Conservation (phyloP, 2,888 invertebrate genomes). For the Metellina segmentata region DNA sequence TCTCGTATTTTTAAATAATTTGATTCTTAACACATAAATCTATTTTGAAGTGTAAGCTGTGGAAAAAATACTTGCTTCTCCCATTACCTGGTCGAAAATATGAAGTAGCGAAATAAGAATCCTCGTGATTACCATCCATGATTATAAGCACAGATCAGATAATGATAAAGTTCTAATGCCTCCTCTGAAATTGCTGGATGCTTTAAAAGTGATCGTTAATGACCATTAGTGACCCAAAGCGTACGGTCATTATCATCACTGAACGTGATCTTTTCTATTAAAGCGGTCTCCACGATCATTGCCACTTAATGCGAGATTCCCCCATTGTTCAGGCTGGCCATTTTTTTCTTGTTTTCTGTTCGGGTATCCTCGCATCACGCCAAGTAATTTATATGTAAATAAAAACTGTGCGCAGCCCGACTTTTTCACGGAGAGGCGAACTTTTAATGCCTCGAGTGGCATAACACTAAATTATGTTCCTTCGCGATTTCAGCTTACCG, state of each 20-base stretch:
- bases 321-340: neutral
- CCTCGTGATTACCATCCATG: neutral
- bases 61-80: neutral
- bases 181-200: neutral
- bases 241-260: neutral
- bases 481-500: too few species aligned
- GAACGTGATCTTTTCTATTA: neutral
- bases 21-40: too few species aligned
- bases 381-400: neutral
- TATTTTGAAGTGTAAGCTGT: neutral
- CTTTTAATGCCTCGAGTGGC: too few species aligned
- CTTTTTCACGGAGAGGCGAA: too few species aligned
- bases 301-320: neutral
- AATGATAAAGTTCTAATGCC: neutral
- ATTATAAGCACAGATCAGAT: neutral
- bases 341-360: neutral
- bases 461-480: too few species aligned
- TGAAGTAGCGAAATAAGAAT: neutral
- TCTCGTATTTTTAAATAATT: too few species aligned
- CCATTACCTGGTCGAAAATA: neutral
- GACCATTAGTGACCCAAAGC: neutral
- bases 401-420: neutral
- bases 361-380: neutral
- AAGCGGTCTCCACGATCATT: neutral
- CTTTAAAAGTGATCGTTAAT: neutral